A percentile compares a stretch with the other conserved stretches of the same genome.
These are phyloP conservation scores for Drosophila aff. DNA, from an alignment of 1,140 invertebrate genomes.

Conservation along the genomic window DNA sequence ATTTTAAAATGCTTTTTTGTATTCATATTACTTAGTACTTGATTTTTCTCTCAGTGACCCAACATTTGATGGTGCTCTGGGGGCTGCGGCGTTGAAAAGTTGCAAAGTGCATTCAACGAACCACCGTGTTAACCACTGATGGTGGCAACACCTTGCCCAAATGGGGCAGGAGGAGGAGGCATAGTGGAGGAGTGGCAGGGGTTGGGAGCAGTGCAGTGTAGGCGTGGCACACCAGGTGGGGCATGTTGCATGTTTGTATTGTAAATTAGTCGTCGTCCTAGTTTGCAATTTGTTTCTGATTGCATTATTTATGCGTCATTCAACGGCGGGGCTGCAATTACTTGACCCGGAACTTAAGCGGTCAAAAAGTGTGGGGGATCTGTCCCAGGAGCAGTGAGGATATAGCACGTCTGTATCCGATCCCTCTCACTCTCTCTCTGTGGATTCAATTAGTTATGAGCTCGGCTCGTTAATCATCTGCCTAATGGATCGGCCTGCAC, in stretches of 20 bases:
- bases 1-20: background rate
- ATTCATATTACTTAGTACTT: background rate
- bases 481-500: slow-evolving; percentile 18
- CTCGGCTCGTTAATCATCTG: slow-evolving; percentile 39
- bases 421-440: background rate
- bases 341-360: slow-evolving; percentile 46
- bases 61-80: background rate
- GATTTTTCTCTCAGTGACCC: background rate
- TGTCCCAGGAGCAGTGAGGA: background rate
- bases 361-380: background rate
- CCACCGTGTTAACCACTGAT: slow-evolving; percentile 39
- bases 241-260: slow-evolving; percentile 71
- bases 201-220: background rate
- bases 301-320: slow-evolving; percentile 69
- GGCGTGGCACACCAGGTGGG: slow-evolving; percentile 19
- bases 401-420: background rate
- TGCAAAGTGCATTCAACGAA: slow-evolving; percentile 34
- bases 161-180: background rate
- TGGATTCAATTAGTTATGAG: slow-evolving; percentile 41
- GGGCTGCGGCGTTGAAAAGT: slow-evolving; percentile 5
- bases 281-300: slow-evolving; percentile 72
- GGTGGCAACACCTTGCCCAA: slow-evolving; percentile 38
- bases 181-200: background rate
- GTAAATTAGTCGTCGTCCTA: slow-evolving; percentile 76
- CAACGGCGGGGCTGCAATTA: slow-evolving; percentile 50